These are phyloP conservation scores for Idaea biselata DNA, from an alignment of 2,888 invertebrate genomes.

Conservation along the genomic window DNA sequence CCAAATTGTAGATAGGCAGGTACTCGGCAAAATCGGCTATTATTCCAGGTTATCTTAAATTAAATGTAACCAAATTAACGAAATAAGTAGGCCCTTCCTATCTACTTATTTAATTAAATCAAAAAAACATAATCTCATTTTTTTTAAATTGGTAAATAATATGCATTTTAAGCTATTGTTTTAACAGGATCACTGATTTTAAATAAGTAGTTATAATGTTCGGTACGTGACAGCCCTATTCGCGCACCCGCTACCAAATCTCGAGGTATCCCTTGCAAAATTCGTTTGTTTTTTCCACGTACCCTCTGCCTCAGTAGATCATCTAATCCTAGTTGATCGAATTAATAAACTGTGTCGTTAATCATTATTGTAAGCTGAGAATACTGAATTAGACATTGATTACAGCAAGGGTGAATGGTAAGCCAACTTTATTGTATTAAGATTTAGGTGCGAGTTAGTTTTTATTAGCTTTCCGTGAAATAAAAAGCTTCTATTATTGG, in stretches of 20 bases:
- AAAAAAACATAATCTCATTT: no score
- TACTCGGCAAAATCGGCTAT: no score
- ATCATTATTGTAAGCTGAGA: conserved; percentile 78
- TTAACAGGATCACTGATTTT: no score
- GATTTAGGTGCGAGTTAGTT: conserved; percentile 30
- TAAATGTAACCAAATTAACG: no score
- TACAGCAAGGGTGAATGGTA: conserved; percentile 65
- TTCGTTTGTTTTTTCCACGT: conserved; percentile 74
- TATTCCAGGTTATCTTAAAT: no score
- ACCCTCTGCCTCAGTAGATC: conserved; percentile 54
- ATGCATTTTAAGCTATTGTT: no score
- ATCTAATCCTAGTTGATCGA: conserved; percentile 74
- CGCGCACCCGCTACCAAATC: conserved; percentile 25
- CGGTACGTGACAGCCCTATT: conserved; percentile 3
- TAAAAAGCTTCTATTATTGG: background rate
- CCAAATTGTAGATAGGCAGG: no score
- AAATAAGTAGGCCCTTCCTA: no score
- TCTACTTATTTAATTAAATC: no score
- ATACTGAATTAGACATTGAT: conserved; percentile 76
- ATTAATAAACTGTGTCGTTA: conserved; percentile 78
- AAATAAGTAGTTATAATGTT: background rate
- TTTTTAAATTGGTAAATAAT: no score
- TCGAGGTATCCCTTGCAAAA: conserved; percentile 58
- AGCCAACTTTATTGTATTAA: conserved; percentile 46
- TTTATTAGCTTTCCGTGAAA: background rate